Percentiles rank a stretch among this genome's conserved stretches.
These are phyloP conservation scores for Paracanthobrama guichenoti DNA, from an alignment of 2,113 vertebrate species.

Conservation along the genomic window DNA sequence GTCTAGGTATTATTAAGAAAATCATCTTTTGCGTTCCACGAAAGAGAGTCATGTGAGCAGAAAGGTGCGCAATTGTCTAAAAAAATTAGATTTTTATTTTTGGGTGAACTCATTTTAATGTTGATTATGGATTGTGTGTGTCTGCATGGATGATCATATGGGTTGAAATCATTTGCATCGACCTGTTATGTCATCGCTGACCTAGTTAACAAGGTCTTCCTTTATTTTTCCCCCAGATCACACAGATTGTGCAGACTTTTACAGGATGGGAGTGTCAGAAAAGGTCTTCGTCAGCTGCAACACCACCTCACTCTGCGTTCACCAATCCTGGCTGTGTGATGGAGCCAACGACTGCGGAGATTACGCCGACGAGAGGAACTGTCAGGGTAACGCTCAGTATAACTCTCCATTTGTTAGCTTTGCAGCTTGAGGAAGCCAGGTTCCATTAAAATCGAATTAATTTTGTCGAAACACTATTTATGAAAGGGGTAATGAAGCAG, in stretches of 20 bases:
- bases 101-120: neutral
- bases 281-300: conserved; percentile 93
- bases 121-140: neutral
- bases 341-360: conserved; percentile 97
- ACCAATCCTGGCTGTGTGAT: conserved; percentile 94
- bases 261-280: conserved; percentile 91
- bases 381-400: conserved; percentile 85
- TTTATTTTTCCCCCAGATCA: conserved; percentile 77
- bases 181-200: neutral
- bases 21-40: neutral
- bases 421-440: conserved; percentile 51
- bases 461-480: conserved; percentile 56
- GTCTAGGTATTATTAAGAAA: neutral
- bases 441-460: conserved; percentile 56
- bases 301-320: conserved; percentile 93
- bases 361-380: conserved; percentile 93
- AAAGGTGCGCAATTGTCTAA: neutral
- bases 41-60: neutral
- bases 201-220: neutral
- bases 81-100: neutral
- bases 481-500: conserved; percentile 54
- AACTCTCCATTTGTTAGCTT: conserved; percentile 35
- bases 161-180: neutral
- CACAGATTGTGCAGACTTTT: conserved; percentile 90
- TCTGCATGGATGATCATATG: neutral